Base-by-base conservation (phyloP, 2,113 vertebrate genomes). In the Microtus oregoni region DNA sequence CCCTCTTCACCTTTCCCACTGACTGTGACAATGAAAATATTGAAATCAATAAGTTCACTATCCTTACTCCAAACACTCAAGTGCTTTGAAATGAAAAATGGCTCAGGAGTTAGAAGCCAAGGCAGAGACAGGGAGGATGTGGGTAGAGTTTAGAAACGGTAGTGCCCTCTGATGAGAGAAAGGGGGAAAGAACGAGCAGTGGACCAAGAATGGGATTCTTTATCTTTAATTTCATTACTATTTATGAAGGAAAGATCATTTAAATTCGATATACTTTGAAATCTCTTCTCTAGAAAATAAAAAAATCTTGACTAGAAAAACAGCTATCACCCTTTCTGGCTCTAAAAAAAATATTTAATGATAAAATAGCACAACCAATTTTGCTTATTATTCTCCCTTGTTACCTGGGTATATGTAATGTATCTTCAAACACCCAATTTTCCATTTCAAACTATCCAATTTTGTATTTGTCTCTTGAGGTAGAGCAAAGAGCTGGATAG, bases 1-100 rank as follows among this genome's bases (percentile, higher is more conserved):
- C 79, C 92, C 88, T 94, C 90, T 92, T 96, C 95, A 96, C 96
- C 97, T 96, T 90, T 52, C 95, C 95, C 92, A 93, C 97, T 89
- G 65, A 92, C 95, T 97, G 94, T 47, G 96, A 96, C 97, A 96
- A 97, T 96, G 96, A 97, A 95, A 97, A 95, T 92, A 93, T 73
- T 89, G 94, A 96, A 96, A 96, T 98, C 97, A 81, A 92, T 96
- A 93, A 35, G 79, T 94, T 90, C 93, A 52, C 92, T 75, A 77
- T 81, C 78, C 85, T 72, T 58, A 87, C 67, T 95, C 94, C 92
- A 90, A 65, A 86, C 24, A 67, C 83, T 61, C 89, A 17, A 90
- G 87, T 63, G 87, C 92, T 96, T 81, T 38, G 81, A 92, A 96
- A 93, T 96, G 95, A 96, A 91, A 97, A 96, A 96, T 90, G 55